Base-by-base conservation (phyloP, 2,888 invertebrate species). In the Pammene aurita region DNA sequence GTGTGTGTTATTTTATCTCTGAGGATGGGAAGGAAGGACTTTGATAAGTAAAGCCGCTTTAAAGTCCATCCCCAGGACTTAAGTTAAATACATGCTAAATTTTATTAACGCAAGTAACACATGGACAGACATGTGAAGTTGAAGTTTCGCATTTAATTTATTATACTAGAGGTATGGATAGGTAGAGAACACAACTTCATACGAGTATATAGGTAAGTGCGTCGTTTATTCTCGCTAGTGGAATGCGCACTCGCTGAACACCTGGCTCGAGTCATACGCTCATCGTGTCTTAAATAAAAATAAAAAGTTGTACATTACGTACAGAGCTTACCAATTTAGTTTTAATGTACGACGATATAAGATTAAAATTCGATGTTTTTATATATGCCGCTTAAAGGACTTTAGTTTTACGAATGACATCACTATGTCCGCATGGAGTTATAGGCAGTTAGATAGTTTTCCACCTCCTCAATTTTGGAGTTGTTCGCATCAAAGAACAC, bases 251-350 rank as follows among this genome's bases (percentile, higher is more conserved):
- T 55, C 56, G 63, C 42, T 42, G 57, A 41, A 57, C 67, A 67
- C 67, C 67, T 67, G 67, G 67, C 67, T 14, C 46, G 57, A 62
- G 55, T 62, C 48, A 62, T 67, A 67, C 61, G 67, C 44, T 48
- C 61, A 55, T 14, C 38, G 52, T 41, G 41, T 41, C 41, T 41
- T 35, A 52, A 50, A 38, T 7, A 26, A 35, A 38, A 61, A 38
- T 11, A 61, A 61, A 48, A 50, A 38, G 38, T 38, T 38, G 48
- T 14, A 35, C 13, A 50, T 50, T 18, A 62, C 38, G 11, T n/a
- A 18, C 4, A 38, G 10, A 38, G 38, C 18, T 2, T n/a, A 14
- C 38, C 16, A 62, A 41, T 9, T 10, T 38, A 50, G 50, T 50
- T 62, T 52, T 52, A 62, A 52, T 26, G 50, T 16, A 9, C 38